Base-by-base conservation (phyloP, 2,888 invertebrate species). In the Pachydiplax longipennis region DNA sequence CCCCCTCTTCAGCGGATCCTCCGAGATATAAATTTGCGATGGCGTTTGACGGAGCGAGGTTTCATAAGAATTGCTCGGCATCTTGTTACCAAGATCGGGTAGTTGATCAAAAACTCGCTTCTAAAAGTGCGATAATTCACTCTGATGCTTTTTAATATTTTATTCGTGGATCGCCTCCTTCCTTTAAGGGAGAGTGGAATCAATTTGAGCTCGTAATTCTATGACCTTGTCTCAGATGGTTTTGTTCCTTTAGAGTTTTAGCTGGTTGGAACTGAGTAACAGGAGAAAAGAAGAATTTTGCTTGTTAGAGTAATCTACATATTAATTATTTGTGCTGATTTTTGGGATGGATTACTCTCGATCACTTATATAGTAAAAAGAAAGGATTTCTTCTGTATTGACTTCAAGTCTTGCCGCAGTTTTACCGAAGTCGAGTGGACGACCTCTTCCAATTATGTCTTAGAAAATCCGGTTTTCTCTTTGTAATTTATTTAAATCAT, bases 21-120 rank as follows among this genome's bases (percentile, higher is more conserved):
- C 22, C 58, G 58, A 22, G 83, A 83, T 61, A 83, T 83, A 83
- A 83, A 83, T 83, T 83, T 83, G 48, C 35, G 53, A 58, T 58
- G n/a, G 58, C 83, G 31, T 83, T 65, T 83, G 58, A 83, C 58
- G 83, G 31, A 35, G 58, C 58, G 83, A 83, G 58, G 53, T 83
- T 83, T 83, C 35, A 83, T 83, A 58, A 58, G 53, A 22, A 83
- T 83, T 53, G 58, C 83, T 83, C 58, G 53, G 58, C 58, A 83
- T 58, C 83, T 58, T 83, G 83, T 83, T 83, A 25, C 35, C 83
- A 0, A 15, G 58, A 31, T 58, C 48, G 58, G 44, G 83, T 58
- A 83, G 58, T 83, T 58, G 83, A 58, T 83, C 83, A 83, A 58
- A 31, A 44, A 58, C 5, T 61, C 61, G 61, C 4, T 22, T 22